These are phyloP conservation scores for Carposina sasakii DNA, from an alignment of 1,140 invertebrate species.

Conservation along the genomic window DNA sequence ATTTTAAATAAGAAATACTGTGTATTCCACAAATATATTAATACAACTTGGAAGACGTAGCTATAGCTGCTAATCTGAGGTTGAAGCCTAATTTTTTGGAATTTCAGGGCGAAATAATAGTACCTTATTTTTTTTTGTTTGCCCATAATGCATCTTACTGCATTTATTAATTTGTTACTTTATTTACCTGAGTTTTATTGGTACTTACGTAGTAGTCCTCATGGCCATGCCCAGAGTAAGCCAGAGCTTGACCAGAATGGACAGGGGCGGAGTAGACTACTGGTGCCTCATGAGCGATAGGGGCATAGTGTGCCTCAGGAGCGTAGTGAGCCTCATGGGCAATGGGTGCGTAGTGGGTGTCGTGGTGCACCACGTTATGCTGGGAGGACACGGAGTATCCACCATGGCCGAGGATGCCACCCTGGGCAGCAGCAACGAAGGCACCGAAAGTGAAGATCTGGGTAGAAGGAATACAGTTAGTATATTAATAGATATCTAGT, in stretches of 20 bases:
- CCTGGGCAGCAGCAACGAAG: conserved; percentile 46
- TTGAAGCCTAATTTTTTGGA: too few species aligned
- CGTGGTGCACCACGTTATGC: conserved; percentile 35
- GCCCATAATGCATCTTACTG: too few species aligned
- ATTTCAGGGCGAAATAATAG: too few species aligned
- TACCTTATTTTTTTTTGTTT: too few species aligned
- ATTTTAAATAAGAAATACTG: too few species aligned
- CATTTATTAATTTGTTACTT: too few species aligned
- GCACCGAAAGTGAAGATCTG: conserved; percentile 57
- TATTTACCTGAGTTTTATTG: not conserved
- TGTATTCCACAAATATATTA: too few species aligned
- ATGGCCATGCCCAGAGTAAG: conserved; percentile 22
- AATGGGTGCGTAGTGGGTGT: conserved; percentile 24
- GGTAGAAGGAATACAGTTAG: too few species aligned
- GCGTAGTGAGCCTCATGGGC: conserved; percentile 18
- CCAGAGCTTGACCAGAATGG: conserved; percentile 15
- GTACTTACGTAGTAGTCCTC: conserved; percentile 49
- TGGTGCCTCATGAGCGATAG: conserved; percentile 27
- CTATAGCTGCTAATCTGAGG: too few species aligned
- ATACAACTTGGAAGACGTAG: too few species aligned
- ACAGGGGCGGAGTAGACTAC: conserved; percentile 24
- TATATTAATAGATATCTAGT: too few species aligned
- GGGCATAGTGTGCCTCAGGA: not conserved
- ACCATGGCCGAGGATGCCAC: conserved; percentile 45
- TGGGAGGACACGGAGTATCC: conserved; percentile 35